Base-by-base conservation (phyloP, 1,140 invertebrate genomes). In the Philopotamus ludificatus region DNA sequence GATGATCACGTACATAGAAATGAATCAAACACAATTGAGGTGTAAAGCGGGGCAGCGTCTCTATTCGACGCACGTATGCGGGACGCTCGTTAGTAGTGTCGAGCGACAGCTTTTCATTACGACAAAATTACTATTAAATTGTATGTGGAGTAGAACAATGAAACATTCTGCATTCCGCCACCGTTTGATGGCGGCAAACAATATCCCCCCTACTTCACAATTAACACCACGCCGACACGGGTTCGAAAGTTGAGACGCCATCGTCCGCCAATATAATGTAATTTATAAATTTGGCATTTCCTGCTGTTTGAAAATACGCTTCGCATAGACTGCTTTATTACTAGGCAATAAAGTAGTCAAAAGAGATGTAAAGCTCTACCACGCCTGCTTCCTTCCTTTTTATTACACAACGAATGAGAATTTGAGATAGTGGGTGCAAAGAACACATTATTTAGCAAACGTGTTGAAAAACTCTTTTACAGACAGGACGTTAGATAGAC, bases 111-210 rank as follows among this genome's bases (percentile, higher is more conserved):
- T 60, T 60, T 60, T 60, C 57, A 60, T 60, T 60, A 60, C 45
- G 57, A 60, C 21, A 20, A 60, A 60, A 60, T 60, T 60, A 60
- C 57, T 60, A 60, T 60, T 60, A 60, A 60, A 60, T 26, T 60
- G 57, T 60, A 47, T 47, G 44, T 44, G 55, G 42, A 28, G 26
- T n/a, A 15, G 39, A 44, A 10, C 42, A 47, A 15, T 60, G 57
- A 45, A n/a, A 60, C 57, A 44, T n/a, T 47, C 12, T 21, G 20
- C 41, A 60, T 60, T 60, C 42, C 42, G 22, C 10, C 15, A 47
- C 57, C 18, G 44, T 47, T 47, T 47, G 42, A 1, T 34, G 22
- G 20, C 41, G 20, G 23, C 9, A 60, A 60, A 26, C 42, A 16
- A 44, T 23, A 47, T n/a, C n/a, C n/a, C n/a, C n/a, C n/a, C n/a